Conservation (phyloP, 2,797 vertebrate species). For the Falco columbarius region DNA sequence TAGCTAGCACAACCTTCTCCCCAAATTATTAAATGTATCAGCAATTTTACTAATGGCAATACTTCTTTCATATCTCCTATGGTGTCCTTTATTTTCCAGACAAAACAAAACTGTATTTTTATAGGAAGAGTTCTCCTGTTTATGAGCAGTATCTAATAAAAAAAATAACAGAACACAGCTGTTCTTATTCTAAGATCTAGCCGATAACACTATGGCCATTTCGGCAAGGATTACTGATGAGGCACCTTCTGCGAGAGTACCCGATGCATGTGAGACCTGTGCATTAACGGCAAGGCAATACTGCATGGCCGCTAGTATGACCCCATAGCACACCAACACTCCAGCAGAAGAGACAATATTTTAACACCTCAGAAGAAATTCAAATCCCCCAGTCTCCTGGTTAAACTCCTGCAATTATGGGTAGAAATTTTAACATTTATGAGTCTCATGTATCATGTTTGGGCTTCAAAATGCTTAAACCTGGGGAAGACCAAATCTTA, state of each 20-base stretch:
- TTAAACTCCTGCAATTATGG: neutral
- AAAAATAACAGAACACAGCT: neutral
- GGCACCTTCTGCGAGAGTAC: neutral
- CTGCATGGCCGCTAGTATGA: fast-evolving
- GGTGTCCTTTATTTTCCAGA: neutral
- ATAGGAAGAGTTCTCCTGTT: neutral
- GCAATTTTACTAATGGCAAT: neutral
- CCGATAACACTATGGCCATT: neutral
- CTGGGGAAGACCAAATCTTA: neutral
- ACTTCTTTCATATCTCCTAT: neutral
- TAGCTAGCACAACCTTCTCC: neutral
- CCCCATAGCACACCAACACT: fast-evolving
- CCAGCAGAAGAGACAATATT: fast-evolving
- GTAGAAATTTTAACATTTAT: neutral
- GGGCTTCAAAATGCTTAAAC: neutral
- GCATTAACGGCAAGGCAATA: neutral
- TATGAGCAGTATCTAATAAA: neutral
- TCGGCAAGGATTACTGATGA: neutral
- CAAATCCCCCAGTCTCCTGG: neutral
- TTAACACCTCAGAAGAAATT: neutral
- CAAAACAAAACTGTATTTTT: neutral
- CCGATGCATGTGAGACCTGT: neutral
- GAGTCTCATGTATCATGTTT: fast-evolving
- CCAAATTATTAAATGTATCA: neutral
- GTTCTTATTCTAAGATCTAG: neutral